Conservation (phyloP, 2,888 invertebrate genomes). For the Tetheella fluctuosa region DNA sequence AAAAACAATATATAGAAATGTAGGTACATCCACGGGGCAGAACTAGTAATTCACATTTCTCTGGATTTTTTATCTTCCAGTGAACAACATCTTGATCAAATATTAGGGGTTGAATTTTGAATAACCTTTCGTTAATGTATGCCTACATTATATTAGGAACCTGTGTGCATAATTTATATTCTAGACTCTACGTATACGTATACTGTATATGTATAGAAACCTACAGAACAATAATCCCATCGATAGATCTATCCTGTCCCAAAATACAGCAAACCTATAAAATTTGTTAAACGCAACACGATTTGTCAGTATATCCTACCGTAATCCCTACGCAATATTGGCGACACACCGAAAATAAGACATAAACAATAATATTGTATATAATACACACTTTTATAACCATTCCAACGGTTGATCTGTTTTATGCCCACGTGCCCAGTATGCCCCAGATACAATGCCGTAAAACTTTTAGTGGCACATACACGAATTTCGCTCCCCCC, state of each 20-base stretch:
- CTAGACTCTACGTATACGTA: too few species aligned
- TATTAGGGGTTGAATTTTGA: too few species aligned
- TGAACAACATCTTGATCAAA: too few species aligned
- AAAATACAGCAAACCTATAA: neutral
- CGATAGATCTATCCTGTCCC: neutral
- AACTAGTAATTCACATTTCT: too few species aligned
- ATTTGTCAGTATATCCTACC: constrained; percentile 10
- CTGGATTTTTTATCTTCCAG: too few species aligned
- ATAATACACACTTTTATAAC: constrained; percentile 40
- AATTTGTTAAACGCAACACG: neutral
- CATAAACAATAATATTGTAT: constrained; percentile 48
- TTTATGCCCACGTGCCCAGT: constrained; percentile 45
- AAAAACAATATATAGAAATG: too few species aligned
- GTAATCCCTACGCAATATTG: constrained; percentile 24
- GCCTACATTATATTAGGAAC: too few species aligned
- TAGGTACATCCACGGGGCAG: too few species aligned
- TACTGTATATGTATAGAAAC: too few species aligned
- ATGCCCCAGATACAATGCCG: constrained; percentile 44
- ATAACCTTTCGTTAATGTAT: too few species aligned
- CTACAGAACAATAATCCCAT: too few species aligned
- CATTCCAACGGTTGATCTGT: constrained; percentile 48
- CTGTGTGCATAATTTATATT: too few species aligned
- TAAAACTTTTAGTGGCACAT: constrained; percentile 67
- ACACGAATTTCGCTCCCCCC: constrained; percentile 35
- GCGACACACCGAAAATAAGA: constrained; percentile 33